Conservation (phyloP, 1,140 invertebrate species). For the Lepidostoma basale region DNA sequence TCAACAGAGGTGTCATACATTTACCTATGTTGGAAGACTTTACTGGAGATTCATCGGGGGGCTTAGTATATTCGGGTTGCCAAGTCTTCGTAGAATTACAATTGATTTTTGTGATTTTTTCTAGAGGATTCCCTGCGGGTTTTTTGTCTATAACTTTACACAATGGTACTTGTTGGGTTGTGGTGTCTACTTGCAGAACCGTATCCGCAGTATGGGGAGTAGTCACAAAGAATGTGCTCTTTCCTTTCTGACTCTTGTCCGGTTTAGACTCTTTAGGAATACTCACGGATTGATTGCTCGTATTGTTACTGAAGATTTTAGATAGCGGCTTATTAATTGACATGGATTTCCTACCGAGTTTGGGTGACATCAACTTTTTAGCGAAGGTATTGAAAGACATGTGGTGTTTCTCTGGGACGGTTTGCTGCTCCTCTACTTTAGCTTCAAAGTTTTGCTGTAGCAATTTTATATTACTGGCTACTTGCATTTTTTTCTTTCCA, state of each 20-base stretch:
- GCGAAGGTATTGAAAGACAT: constrained; percentile 54
- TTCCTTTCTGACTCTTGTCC: constrained; percentile 33
- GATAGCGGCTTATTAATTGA: constrained; percentile 40
- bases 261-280: constrained; percentile 34
- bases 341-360: constrained; percentile 53
- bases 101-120: not conserved
- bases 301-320: constrained; percentile 38
- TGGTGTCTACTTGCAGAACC: not conserved
- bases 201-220: constrained; percentile 23
- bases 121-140: not conserved
- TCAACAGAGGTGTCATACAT: constrained; percentile 57
- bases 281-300: constrained; percentile 3
- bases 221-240: constrained; percentile 42
- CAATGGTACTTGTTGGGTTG: constrained; percentile 7
- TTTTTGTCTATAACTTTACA: constrained; percentile 16
- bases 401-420: constrained; percentile 24
- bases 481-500: constrained; percentile 34
- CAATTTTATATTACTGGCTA: constrained; percentile 35
- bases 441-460: constrained; percentile 40
- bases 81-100: constrained; percentile 32
- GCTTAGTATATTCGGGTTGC: constrained; percentile 22
- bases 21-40: constrained; percentile 55
- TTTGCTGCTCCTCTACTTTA: not conserved
- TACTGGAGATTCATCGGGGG: constrained; percentile 31
- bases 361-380: constrained; percentile 56